Percentiles rank a stretch among this genome's conserved stretches.
Conservation (phyloP, 1,140 invertebrate genomes). For the Triops longicaudatus region DNA sequence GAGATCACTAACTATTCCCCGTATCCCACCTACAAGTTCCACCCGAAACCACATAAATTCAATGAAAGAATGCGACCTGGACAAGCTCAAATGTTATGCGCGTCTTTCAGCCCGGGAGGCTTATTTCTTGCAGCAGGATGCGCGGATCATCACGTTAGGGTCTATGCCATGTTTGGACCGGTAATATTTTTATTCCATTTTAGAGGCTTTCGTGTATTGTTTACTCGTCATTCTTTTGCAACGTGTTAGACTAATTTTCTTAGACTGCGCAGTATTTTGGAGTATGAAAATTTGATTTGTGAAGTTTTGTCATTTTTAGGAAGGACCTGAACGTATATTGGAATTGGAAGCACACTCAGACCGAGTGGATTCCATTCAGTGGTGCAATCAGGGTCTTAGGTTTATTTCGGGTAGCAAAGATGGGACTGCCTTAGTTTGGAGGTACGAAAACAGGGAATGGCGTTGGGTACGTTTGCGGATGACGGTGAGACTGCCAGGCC, state of each 20-base stretch:
- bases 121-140: slow-evolving; percentile 87
- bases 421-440: slow-evolving; percentile 90
- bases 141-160: slow-evolving; percentile 80
- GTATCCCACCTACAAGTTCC: slow-evolving; percentile 34
- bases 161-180: slow-evolving; percentile 69
- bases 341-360: slow-evolving; percentile 86
- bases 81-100: slow-evolving; percentile 91
- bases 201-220: no score
- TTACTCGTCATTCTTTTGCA: not conserved
- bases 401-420: slow-evolving; percentile 96
- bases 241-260: no score
- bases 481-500: slow-evolving; percentile 58
- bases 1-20: not conserved
- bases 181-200: no score
- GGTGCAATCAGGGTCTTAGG: slow-evolving; percentile 71
- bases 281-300: not conserved
- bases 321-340: slow-evolving; percentile 61
- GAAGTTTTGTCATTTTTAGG: slow-evolving; percentile 35
- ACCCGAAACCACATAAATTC: slow-evolving; percentile 77
- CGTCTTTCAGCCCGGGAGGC: slow-evolving; percentile 88
- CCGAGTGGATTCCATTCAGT: slow-evolving; percentile 91
- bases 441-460: slow-evolving; percentile 84
- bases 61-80: slow-evolving; percentile 88
- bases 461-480: slow-evolving; percentile 63
- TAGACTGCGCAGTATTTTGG: no score